Evolutionary conservation across 1,140 invertebrate genomes (phyloP).

Genomic region (Pachyrhynchus sulphureomaculatus): DNA sequence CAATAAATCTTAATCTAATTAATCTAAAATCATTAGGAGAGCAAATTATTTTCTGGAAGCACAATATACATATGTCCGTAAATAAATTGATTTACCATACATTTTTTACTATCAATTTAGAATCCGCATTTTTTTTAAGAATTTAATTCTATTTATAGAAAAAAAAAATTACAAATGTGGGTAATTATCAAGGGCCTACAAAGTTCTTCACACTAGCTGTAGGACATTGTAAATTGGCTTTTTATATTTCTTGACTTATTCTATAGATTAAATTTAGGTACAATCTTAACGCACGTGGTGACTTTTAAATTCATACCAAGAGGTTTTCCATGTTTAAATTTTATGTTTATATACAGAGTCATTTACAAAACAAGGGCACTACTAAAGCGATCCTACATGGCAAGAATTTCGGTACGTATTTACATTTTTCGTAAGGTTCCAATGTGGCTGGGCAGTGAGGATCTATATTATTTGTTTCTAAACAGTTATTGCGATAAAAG

Average conservation of each 20-base stretch:
- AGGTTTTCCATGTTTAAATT: constrained; percentile 35
- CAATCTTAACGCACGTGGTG: constrained; percentile 37
- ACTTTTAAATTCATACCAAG: constrained; percentile 44
- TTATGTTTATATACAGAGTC: constrained; percentile 14
- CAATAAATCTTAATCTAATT: too few species aligned
- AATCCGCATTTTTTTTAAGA: too few species aligned
- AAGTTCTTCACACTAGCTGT: too few species aligned
- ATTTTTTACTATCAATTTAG: too few species aligned
- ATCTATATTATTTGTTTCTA: too few species aligned
- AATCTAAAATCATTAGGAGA: too few species aligned
- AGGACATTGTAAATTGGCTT: background rate
- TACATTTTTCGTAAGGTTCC: background rate
- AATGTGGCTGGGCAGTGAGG: too few species aligned
- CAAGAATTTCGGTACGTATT: constrained; percentile 20
- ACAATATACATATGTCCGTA: too few species aligned
- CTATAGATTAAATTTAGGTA: constrained; percentile 36
- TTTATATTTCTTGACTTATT: background rate
- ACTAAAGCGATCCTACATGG: background rate
- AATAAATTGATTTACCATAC: too few species aligned
- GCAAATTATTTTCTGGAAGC: too few species aligned
- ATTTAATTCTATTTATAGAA: background rate
- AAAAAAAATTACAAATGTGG: background rate
- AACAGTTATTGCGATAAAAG: too few species aligned
- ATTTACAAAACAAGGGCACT: constrained; percentile 6
- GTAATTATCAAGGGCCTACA: too few species aligned